Evolutionary conservation across 2,113 vertebrate species (phyloP).

Genomic region (Gambusia affinis): DNA sequence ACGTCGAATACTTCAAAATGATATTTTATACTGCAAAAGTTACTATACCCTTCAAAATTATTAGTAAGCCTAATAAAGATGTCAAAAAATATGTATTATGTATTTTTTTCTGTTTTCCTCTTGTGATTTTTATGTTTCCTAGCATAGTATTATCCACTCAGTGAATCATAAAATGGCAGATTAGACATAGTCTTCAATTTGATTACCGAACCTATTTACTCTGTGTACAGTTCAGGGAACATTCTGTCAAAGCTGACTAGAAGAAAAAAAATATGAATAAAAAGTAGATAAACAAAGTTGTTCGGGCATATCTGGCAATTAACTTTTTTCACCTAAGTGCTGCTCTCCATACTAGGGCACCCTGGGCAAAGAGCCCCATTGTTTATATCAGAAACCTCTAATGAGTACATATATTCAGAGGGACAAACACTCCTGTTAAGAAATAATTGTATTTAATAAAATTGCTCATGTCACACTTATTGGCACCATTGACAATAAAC

Average conservation of each 20-base stretch:
- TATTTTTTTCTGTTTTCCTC: too few relatives aligned
- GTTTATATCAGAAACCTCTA: not conserved
- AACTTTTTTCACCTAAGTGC: not conserved
- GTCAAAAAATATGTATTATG: not conserved
- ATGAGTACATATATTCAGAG: not conserved
- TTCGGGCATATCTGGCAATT: not conserved
- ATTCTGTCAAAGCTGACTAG: not conserved
- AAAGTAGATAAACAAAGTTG: not conserved
- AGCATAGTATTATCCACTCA: too few relatives aligned
- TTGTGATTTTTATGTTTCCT: too few relatives aligned
- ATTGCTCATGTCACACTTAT: too few relatives aligned
- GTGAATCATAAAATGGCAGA: not conserved
- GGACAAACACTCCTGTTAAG: not conserved
- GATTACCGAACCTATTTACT: too few relatives aligned
- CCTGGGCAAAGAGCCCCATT: not conserved
- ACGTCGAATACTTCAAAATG: constrained; percentile 7
- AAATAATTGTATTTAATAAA: too few relatives aligned
- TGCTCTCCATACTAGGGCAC: not conserved
- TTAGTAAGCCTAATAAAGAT: not conserved
- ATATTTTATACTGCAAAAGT: not conserved
- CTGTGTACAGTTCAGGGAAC: not conserved
- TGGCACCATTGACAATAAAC: too few relatives aligned
- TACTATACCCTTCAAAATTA: not conserved
- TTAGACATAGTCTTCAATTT: too few relatives aligned
- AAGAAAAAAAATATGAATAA: not conserved